Evolutionary conservation across 2,113 vertebrate species (phyloP), one percentile per base, ranked within the genome.

Genomic region (Catharus minimus): DNA sequence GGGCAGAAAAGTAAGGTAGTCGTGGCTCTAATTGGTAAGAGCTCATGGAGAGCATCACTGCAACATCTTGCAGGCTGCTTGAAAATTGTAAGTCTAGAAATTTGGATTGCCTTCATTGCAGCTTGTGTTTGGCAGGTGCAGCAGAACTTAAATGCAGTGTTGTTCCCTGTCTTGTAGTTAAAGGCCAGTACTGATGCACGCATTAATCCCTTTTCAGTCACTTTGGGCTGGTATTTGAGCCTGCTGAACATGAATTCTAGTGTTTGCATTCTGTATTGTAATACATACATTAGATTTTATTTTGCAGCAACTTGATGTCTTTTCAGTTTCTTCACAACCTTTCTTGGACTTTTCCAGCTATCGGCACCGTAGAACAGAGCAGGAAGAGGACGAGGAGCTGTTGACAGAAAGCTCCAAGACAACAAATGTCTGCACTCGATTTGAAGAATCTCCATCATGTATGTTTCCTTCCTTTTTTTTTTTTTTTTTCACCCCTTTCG

Each of bases 371-470:
- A 98, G 99, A 86, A 99, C 99, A 27, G 99, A 99, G 86, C 99
- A 99, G 94, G 99, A 99, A 60, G 99, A 99, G 60, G 99, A 99
- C 0, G 99, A 99, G 94, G 99, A 99, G 89, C 98, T 99, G 24
- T 96, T 99, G 64, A 99, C 97, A 46, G 99, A 99, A 97, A 99
- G 98, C 96, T 99, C 98, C 91, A 99, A 99, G 96, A 97, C 98
- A 18, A 99, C 99, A 2, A 99, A 98, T 5, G 98, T 99, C 86
- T 99, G 99, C 97, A 99, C 99, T 83, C 98, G 99, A 27, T 99
- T 99, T 95, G 99, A 99, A 79, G 98, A 99, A 3, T 99, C 99
- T 57, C 99, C 99, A 12, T 99, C 99, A 52, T 99, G 99, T 99
- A 96, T 95, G 99, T 96, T 91, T 83, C 74, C 23, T 56, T 23